A percentile compares a stretch with the other conserved stretches of the same genome.
These are phyloP conservation scores for Procambarus clarkii DNA, from an alignment of 1,140 invertebrate species.

Conservation along the genomic window DNA sequence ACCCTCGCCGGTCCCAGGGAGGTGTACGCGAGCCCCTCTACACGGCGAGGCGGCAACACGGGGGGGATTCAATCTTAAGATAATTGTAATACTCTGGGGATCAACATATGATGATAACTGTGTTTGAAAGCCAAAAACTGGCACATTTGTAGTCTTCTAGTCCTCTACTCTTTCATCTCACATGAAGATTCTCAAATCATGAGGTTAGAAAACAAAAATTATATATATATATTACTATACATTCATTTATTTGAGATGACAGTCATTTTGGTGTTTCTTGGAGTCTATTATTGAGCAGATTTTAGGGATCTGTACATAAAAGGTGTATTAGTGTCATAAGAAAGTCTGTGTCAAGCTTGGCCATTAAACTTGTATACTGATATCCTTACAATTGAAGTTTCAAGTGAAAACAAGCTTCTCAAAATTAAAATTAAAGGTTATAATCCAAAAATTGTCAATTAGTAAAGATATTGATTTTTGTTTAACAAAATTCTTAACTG, in stretches of 20 bases:
- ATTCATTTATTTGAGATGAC: constrained; percentile 46
- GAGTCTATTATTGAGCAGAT: constrained; percentile 57
- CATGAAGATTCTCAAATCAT: too few species aligned
- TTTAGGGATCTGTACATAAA: constrained; percentile 46
- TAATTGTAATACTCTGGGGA: too few species aligned
- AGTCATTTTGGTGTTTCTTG: constrained; percentile 41
- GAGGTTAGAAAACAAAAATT: background rate
- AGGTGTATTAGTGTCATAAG: constrained; percentile 1
- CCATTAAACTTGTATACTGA: background rate
- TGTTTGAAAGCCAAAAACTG: too few species aligned
- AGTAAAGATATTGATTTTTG: background rate
- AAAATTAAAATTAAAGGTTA: background rate
- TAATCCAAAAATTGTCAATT: background rate
- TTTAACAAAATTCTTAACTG: too few species aligned
- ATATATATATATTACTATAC: constrained; percentile 1
- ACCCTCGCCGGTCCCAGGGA: too few species aligned
- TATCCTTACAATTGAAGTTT: background rate
- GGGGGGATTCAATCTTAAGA: too few species aligned
- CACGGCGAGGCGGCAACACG: too few species aligned
- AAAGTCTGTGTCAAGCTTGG: constrained; percentile 17
- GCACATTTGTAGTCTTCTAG: too few species aligned
- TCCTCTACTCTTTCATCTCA: too few species aligned
- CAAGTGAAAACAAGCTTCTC: background rate
- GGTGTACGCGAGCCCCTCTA: too few species aligned
- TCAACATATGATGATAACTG: too few species aligned